phyloP scores from a whole-genome alignment of 2,888 invertebrate genomes.

The Leucophenga maculata region DNA sequence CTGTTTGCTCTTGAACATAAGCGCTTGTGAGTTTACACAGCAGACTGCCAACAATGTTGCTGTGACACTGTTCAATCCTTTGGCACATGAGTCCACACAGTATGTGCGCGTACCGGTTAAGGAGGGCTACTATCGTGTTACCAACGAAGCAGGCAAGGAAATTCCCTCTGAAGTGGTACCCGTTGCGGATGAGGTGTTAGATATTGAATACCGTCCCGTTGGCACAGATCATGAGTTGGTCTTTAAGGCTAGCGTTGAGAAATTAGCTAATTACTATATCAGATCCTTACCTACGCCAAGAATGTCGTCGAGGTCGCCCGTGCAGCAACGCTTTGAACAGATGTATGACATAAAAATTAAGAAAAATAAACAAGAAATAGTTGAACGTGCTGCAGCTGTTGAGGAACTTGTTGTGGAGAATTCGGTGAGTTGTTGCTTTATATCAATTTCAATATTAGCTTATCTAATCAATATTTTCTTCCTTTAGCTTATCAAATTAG shows the following conservation, averaged over 20 bases:
- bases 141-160: conserved; percentile 74
- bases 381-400: conserved; percentile 14
- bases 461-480: conserved; percentile 4
- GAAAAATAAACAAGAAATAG: neutral
- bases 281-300: conserved; percentile 40
- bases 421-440: conserved; percentile 47
- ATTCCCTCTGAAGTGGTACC: conserved; percentile 78
- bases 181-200: conserved; percentile 75
- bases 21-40: conserved; percentile 81
- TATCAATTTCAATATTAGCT: neutral
- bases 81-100: conserved; percentile 77
- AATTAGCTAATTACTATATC: conserved; percentile 76
- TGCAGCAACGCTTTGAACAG: conserved; percentile 38
- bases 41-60: conserved; percentile 71
- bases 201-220: conserved; percentile 73
- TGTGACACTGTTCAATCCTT: conserved; percentile 86
- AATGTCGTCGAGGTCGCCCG: neutral
- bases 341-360: conserved; percentile 26
- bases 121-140: conserved; percentile 75
- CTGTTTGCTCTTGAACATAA: conserved; percentile 70
- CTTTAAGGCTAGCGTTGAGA: conserved; percentile 75
- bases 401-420: conserved; percentile 50
- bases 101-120: conserved; percentile 79
- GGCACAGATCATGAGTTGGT: conserved; percentile 79
- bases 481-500: conserved; percentile 59